A percentile compares a stretch with the other conserved stretches of the same genome.
phyloP scores from a whole-genome alignment of 2,797 vertebrate species.

The Smutsia temminckii region DNA sequence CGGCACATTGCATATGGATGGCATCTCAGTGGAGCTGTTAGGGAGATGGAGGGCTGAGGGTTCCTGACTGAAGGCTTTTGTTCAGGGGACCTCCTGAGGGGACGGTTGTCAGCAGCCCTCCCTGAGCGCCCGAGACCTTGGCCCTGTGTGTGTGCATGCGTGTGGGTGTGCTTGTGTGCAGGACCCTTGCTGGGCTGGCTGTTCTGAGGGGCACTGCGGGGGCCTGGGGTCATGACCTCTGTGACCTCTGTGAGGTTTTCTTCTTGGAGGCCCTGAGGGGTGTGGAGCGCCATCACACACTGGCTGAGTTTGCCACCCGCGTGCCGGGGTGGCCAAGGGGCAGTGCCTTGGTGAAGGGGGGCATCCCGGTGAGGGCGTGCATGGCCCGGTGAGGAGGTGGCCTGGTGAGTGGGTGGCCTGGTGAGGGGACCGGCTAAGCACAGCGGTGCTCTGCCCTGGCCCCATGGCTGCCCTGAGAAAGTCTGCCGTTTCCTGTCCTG shows the following conservation, averaged over 20 bases:
- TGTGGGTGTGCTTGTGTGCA: no score
- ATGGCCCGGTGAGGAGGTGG: not conserved
- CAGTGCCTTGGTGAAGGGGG: accelerated
- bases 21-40: not conserved
- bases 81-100: not conserved
- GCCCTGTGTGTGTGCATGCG: not conserved
- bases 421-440: accelerated
- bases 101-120: not conserved
- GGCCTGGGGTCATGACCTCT: not conserved
- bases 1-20: accelerated
- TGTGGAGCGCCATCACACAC: accelerated
- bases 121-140: accelerated
- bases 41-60: not conserved
- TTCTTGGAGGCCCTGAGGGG: not conserved
- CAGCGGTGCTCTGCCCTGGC: accelerated
- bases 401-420: accelerated
- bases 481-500: not conserved
- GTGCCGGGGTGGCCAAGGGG: accelerated
- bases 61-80: not conserved
- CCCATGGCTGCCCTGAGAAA: accelerated
- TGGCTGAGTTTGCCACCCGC: not conserved
- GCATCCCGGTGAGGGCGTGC: no score
- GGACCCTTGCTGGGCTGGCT: not conserved
- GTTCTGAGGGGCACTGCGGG: not conserved
- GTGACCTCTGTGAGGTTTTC: not conserved